phyloP scores from a whole-genome alignment of 2,113 vertebrate genomes.

The Chunga burmeisteri region DNA sequence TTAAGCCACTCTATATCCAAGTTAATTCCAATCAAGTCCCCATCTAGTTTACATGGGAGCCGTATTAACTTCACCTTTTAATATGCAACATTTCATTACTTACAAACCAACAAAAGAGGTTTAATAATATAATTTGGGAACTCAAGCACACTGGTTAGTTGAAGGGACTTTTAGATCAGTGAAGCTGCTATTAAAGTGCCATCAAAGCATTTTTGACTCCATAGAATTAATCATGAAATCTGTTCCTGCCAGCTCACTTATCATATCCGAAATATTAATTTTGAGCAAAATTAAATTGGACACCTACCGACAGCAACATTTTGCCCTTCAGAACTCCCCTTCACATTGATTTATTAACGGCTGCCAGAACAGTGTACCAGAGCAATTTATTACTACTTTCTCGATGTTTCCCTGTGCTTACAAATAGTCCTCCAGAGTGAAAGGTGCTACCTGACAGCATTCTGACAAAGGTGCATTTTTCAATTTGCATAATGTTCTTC shows the following conservation, averaged over 20 bases:
- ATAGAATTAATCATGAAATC: constrained; percentile 83
- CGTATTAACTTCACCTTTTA: constrained; percentile 4
- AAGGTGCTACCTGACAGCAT: constrained; percentile 74
- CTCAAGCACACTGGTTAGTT: constrained; percentile 49
- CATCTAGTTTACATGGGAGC: neutral
- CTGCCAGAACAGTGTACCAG: constrained; percentile 76
- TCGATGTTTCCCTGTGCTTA: constrained; percentile 74
- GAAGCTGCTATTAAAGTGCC: constrained; percentile 77
- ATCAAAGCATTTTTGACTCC: constrained; percentile 81
- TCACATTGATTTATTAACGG: constrained; percentile 84
- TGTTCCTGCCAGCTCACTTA: constrained; percentile 84
- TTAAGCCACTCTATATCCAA: neutral
- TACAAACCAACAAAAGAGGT: constrained; percentile 41
- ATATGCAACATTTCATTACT: constrained; percentile 46
- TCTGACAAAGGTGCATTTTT: constrained; percentile 72
- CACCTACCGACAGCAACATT: constrained; percentile 83
- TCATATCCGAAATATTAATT: constrained; percentile 87
- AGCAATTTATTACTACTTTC: constrained; percentile 80
- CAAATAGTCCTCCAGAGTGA: constrained; percentile 76
- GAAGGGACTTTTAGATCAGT: constrained; percentile 71
- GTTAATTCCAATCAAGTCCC: neutral
- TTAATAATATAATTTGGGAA: constrained; percentile 67
- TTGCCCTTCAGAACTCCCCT: constrained; percentile 85
- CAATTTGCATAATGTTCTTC: constrained; percentile 73
- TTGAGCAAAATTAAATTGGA: constrained; percentile 84